Conservation (phyloP, 2,797 vertebrate species). For the Myotis vivesi region DNA sequence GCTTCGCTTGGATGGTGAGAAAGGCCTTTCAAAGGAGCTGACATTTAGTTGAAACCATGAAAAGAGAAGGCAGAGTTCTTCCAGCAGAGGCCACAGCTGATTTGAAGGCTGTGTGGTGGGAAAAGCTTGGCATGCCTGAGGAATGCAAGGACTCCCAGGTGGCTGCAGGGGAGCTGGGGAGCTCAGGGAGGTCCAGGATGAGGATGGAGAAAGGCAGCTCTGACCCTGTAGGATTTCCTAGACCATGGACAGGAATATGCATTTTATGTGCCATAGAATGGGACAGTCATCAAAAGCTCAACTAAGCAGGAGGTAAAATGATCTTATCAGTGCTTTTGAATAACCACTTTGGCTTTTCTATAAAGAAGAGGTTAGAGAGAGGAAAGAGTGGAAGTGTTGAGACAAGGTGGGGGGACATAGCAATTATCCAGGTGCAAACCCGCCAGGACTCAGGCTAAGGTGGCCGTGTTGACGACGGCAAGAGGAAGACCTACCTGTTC, state of each 20-base stretch:
- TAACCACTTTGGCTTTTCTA: background rate
- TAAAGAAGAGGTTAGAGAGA: constrained; percentile 11
- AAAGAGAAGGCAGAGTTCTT: background rate
- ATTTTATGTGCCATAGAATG: background rate
- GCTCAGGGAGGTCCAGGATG: background rate
- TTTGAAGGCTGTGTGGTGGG: background rate
- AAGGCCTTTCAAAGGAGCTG: background rate
- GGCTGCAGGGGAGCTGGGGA: background rate
- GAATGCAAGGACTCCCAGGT: background rate
- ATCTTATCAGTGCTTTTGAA: constrained; percentile 3
- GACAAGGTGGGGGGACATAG: background rate
- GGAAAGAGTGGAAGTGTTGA: background rate
- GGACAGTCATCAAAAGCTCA: background rate
- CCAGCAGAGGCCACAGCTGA: background rate
- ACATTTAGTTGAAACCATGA: background rate
- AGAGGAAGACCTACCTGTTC: background rate
- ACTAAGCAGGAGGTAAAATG: background rate
- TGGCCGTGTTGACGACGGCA: background rate
- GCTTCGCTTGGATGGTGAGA: background rate
- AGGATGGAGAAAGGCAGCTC: background rate
- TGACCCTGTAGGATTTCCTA: background rate
- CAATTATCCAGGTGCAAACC: background rate
- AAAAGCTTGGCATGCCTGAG: background rate
- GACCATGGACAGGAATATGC: background rate
- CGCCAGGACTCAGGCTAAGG: background rate